Evolutionary conservation across 2,888 invertebrate species (phyloP).

Genomic region (Spodoptera littoralis): DNA sequence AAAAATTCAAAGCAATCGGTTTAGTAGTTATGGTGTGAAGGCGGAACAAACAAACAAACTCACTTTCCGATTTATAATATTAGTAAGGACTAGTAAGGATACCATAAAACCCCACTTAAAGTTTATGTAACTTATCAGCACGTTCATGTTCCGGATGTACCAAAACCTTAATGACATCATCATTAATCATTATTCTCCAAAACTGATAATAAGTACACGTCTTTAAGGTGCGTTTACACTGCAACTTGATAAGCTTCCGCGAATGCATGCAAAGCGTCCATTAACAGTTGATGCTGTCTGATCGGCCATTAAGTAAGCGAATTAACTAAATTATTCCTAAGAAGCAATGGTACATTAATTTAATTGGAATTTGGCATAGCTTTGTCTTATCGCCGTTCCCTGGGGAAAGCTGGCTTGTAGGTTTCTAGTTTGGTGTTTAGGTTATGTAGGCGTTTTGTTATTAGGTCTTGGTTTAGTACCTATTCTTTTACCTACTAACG

Average conservation of each 20-base stretch:
- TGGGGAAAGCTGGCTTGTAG: slow-evolving; percentile 38
- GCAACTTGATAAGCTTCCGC: slow-evolving; percentile 53
- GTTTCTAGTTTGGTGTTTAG: slow-evolving; percentile 7
- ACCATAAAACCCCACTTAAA: too few relatives aligned
- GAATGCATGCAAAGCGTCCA: slow-evolving; percentile 59
- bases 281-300: slow-evolving; percentile 48
- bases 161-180: slow-evolving; percentile 14
- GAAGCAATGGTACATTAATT: slow-evolving; percentile 43
- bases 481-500: too few relatives aligned
- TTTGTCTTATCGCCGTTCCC: slow-evolving; percentile 45
- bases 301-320: slow-evolving; percentile 54
- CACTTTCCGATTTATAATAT: too few relatives aligned
- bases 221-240: slow-evolving; percentile 40
- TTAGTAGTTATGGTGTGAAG: too few relatives aligned
- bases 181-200: slow-evolving; percentile 42
- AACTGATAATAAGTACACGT: slow-evolving; percentile 34
- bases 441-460: neutral
- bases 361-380: slow-evolving; percentile 46
- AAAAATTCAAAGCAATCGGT: too few relatives aligned
- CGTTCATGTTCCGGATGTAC: neutral
- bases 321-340: slow-evolving; percentile 55
- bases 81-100: too few relatives aligned
- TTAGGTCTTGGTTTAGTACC: too few relatives aligned
- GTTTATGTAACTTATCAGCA: too few relatives aligned
- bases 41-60: too few relatives aligned